A percentile compares a stretch with the other conserved stretches of the same genome.
phyloP scores from a whole-genome alignment of 1,140 invertebrate species.

The Neomicropteryx cornuta region DNA sequence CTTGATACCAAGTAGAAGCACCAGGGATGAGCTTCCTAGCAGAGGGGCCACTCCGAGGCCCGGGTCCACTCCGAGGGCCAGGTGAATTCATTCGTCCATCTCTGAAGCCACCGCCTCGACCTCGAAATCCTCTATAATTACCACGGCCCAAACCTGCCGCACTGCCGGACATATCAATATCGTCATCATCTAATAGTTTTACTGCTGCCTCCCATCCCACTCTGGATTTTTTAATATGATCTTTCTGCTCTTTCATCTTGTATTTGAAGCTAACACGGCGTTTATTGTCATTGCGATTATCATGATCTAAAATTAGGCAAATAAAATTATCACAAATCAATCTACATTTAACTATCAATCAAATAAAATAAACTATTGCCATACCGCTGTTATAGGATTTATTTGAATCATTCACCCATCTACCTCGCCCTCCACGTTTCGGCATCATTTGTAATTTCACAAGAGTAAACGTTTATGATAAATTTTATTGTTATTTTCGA shows the following conservation, averaged over 20 bases:
- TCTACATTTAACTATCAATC: too few relatives aligned
- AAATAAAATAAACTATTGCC: too few relatives aligned
- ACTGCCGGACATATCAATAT: constrained; percentile 42
- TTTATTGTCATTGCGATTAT: constrained; percentile 28
- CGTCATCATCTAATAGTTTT: constrained; percentile 39
- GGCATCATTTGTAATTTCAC: too few relatives aligned
- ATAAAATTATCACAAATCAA: too few relatives aligned
- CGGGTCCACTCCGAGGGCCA: constrained; percentile 21
- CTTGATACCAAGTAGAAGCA: constrained; percentile 45
- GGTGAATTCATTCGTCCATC: constrained; percentile 31
- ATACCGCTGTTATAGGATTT: too few relatives aligned
- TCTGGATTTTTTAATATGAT: constrained; percentile 33
- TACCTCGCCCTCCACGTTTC: too few relatives aligned
- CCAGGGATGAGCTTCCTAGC: constrained; percentile 36
- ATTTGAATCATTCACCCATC: too few relatives aligned
- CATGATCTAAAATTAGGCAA: constrained; percentile 34
- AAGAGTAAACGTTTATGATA: too few relatives aligned
- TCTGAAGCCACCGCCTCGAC: constrained; percentile 20
- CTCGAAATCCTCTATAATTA: constrained; percentile 22
- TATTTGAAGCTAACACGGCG: constrained; percentile 44
- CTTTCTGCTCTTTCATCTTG: constrained; percentile 29
- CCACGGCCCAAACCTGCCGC: constrained; percentile 19
- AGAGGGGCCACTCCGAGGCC: constrained; percentile 13
- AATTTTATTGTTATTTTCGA: too few relatives aligned
- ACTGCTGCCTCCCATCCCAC: constrained; percentile 27